Evolutionary conservation across 2,888 invertebrate species (phyloP), one percentile per base, ranked within the genome.

Genomic region (Dolichopus griseipennis): DNA sequence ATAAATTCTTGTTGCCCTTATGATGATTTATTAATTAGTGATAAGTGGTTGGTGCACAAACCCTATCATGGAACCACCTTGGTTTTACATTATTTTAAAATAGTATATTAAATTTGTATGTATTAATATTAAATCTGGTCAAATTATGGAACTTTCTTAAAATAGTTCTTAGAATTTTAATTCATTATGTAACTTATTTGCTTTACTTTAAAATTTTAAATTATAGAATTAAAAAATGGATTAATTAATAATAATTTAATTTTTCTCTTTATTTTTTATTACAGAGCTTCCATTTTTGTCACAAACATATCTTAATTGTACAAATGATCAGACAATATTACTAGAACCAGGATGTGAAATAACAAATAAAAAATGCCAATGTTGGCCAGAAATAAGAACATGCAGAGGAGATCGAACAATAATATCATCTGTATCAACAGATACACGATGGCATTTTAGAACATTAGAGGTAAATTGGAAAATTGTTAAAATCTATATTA

Each of bases 321-420:
- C 80, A 72, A 78, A 78, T 74, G 74, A 76, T 37, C 76, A 80
- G 73, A 75, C 77, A 74, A 77, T 80, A 74, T 74, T 78, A 62
- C 69, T 80, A 74, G 77, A 79, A 69, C 76, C 79, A 67, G 81
- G 81, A 71, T 81, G 81, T 75, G 81, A 81, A 75, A 81, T 81
- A 69, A 80, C 81, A 69, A 81, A 81, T 73, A 80, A 81, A 72
- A 79, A 77, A 67, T 81, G 81, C 73, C 79, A 80, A 68, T 81
- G 81, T 72, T 81, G 81, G 81, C 80, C 81, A 67, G 75, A 75
- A 70, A 76, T 79, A 75, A 76, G 76, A 70, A 74, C 80, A 71
- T 81, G 81, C 74, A 78, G 75, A 68, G 78, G 75, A 70, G 76
- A 79, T 68, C 65, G 66, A 21, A 22, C 18, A 61, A 41, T 41